Base-by-base conservation (phyloP, 1,140 invertebrate genomes). In the Radopholus similis region DNA sequence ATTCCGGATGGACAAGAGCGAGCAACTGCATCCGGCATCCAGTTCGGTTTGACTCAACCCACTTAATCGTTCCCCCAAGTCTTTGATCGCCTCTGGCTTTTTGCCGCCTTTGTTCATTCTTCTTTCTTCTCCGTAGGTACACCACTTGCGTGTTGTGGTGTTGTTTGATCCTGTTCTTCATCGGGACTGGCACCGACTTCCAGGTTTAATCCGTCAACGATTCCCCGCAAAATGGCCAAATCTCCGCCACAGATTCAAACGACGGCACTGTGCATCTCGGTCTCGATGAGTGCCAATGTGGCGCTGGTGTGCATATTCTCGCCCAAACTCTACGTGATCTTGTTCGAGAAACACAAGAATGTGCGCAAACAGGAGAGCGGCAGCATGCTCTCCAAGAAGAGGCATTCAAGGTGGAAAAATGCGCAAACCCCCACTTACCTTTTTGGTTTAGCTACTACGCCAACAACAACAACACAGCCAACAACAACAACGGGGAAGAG, bases 141-240 rank as follows among this genome's bases (percentile, higher is more conserved):
- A 89, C 89, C 1, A 89, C 89, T 0, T 88, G 89, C 72, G 87
- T 90, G 23, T 85, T 90, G n/a, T 90, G 89, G 89, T 80, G 90
- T 37, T 88, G 88, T 9, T 90, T 89, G 75, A 86, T 90, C 2
- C 88, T 88, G 2, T 86, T 90, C 4, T 90, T 89, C 82, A 85
- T 90, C 78, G 86, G 86, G 11, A 85, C 86, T 2, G 83, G 83
- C 4, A 85, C 84, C 63, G 83, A 86, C 34, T 87, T 85, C 63
- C 83, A 87, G 80, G 85, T 86, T 56, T 28, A 15, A n/a, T 54
- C 6, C 1, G 23, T 47, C 13, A 47, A 9, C 21, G 4, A 30
- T 35, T 34, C 30, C 18, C 0, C 13, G 9, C 15, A 13, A 21
- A 37, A 58, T 9, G 37, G 8, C 32, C 9, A 54, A 51, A 69